These are phyloP conservation scores for Cyanistes caeruleus DNA, from an alignment of 2,113 vertebrate genomes.

Conservation along the genomic window DNA sequence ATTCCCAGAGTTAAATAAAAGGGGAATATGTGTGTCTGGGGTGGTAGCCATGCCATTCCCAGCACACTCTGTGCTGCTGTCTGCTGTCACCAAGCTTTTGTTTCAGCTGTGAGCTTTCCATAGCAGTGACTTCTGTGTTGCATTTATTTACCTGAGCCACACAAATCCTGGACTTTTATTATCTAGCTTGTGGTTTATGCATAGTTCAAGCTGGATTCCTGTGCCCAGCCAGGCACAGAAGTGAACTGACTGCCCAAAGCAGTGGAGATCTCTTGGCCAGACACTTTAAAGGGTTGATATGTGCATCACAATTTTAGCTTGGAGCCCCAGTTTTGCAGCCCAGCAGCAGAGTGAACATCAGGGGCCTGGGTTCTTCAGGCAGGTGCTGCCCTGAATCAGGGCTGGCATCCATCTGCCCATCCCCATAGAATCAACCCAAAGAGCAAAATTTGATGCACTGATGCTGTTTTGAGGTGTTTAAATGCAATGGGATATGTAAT, in stretches of 20 bases:
- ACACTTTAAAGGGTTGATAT: fast-evolving
- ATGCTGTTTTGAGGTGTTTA: not conserved
- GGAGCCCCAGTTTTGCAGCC: not conserved
- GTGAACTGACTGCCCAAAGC: not conserved
- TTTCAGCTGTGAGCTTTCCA: not conserved
- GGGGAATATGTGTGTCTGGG: not conserved
- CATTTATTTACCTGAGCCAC: not conserved
- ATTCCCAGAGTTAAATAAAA: constrained; percentile 8
- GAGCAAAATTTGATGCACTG: not conserved
- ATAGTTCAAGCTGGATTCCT: not conserved
- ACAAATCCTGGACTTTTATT: not conserved
- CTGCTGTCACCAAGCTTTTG: not conserved
- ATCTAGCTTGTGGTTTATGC: not conserved
- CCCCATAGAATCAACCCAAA: not conserved
- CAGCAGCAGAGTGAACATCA: not conserved
- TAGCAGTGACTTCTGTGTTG: not conserved
- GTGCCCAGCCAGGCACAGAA: fast-evolving
- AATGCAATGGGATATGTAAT: fast-evolving
- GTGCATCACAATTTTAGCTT: not conserved
- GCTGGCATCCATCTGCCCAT: fast-evolving
- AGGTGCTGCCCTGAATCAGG: not conserved
- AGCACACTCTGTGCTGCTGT: fast-evolving
- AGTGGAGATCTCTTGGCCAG: not conserved
- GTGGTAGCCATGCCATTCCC: not conserved
- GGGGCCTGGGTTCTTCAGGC: not conserved